These are phyloP conservation scores for Numida meleagris DNA, from an alignment of 2,113 vertebrate genomes.

Conservation along the genomic window DNA sequence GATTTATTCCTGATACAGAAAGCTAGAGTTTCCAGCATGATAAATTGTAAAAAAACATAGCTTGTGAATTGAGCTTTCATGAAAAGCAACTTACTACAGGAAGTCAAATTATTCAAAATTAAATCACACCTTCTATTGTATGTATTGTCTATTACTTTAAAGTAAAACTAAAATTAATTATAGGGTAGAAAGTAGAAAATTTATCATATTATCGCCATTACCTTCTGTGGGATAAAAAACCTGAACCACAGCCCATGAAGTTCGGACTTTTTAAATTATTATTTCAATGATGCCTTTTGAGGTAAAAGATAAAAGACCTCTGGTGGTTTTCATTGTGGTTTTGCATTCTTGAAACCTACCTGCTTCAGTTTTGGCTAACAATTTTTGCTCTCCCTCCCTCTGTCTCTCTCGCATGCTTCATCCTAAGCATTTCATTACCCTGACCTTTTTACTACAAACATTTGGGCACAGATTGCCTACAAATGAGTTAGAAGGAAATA, in stretches of 20 bases:
- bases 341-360: not conserved
- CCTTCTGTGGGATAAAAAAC: not conserved
- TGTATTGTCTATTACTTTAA: not conserved
- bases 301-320: not conserved
- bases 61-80: not conserved
- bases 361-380: not conserved
- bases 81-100: not conserved
- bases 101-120: not conserved
- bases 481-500: slow-evolving; percentile 38
- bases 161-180: slow-evolving; percentile 13
- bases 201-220: not conserved
- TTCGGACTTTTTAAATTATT: not conserved
- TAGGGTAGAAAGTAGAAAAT: not conserved
- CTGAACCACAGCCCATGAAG: not conserved
- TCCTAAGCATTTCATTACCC: slow-evolving; percentile 20
- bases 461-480: slow-evolving; percentile 6
- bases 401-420: not conserved
- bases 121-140: not conserved
- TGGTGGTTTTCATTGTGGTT: not conserved
- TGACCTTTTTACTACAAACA: slow-evolving; percentile 20
- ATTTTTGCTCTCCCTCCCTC: not conserved
- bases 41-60: slow-evolving; percentile 11
- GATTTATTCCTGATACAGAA: not conserved
- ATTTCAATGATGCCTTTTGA: not conserved
- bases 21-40: not conserved